Evolutionary conservation across 64 coral and sea anemone genomes (phyloP), one percentile per base, ranked within the genome.

Genomic region (Montipora sp.): DNA sequence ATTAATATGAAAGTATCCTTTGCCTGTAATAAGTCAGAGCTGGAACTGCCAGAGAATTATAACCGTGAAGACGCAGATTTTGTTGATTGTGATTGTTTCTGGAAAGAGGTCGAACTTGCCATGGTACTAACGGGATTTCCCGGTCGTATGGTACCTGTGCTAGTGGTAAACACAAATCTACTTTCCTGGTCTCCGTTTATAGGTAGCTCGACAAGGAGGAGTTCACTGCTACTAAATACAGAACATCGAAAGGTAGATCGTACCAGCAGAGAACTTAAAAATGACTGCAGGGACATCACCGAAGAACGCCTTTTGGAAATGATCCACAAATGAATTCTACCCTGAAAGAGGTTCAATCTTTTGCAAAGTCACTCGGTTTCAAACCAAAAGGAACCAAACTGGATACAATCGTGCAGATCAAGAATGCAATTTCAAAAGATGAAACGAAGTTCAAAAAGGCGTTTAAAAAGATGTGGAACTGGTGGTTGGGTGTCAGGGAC

Each of bases 1-100:
- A 22, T 95, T 10, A 92, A 95, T 51, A 87, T 73, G 14, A 95
- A 92, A 74, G 85, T 94, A 15, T 69, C 73, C 15, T 90, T 94
- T 73, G 55, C 47, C 12, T 94, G 93, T 47, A 71, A 80, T 8
- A 15, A 22, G 46, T 36, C 18, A 10, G 58, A 84, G 60, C 13
- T 94, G 27, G 48, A 84, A 68, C 59, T 94, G 27, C 80, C 72
- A 0, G 87, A 90, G 7, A 58, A 73, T 5, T 90, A 90, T 57
- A 48, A 87, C 7, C 11, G 16, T 13, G 68, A 51, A 3, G 72
- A 90, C 3, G 53, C 70, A 50, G 79, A 87, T 45, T 21, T 49
- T 4, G 73, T 91, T 3, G 83, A 90, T 60, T 46, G 47, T 16
- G 80, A 91, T 8, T 49, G 74, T 7, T 95, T 95, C 49, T 91